A percentile compares a stretch with the other conserved stretches of the same genome.
phyloP scores from a whole-genome alignment of 2,797 vertebrate genomes.

The Chanos chanos region DNA sequence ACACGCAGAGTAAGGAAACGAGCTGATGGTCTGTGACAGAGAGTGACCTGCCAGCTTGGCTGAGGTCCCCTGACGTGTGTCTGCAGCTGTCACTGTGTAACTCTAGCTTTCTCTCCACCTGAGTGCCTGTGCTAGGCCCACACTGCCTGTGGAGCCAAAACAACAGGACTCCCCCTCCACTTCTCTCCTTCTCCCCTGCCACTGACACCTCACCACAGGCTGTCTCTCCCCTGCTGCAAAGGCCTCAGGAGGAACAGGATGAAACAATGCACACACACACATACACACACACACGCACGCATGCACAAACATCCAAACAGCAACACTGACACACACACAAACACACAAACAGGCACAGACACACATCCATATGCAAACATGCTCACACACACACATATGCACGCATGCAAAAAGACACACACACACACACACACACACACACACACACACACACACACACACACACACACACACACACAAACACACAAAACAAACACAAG shows the following conservation, averaged over 20 bases:
- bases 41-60: constrained; percentile 33
- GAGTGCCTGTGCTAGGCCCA: constrained; percentile 10
- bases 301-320: neutral
- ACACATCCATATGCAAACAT: too few relatives aligned
- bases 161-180: constrained; percentile 30
- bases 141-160: constrained; percentile 39
- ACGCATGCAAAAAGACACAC: too few relatives aligned
- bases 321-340: neutral
- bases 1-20: neutral
- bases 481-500: too few relatives aligned
- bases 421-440: neutral
- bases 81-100: constrained; percentile 54
- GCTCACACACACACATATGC: too few relatives aligned
- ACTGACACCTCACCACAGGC: neutral
- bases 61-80: constrained; percentile 31
- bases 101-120: constrained; percentile 45
- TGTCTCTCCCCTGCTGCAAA: neutral
- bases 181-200: neutral
- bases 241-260: too few relatives aligned
- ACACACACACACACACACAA: neutral
- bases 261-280: too few relatives aligned
- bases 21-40: constrained; percentile 29
- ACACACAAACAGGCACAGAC: too few relatives aligned
- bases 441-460: neutral
- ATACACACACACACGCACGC: neutral